Conservation (phyloP, 2,888 invertebrate species). For the Automeris io region DNA sequence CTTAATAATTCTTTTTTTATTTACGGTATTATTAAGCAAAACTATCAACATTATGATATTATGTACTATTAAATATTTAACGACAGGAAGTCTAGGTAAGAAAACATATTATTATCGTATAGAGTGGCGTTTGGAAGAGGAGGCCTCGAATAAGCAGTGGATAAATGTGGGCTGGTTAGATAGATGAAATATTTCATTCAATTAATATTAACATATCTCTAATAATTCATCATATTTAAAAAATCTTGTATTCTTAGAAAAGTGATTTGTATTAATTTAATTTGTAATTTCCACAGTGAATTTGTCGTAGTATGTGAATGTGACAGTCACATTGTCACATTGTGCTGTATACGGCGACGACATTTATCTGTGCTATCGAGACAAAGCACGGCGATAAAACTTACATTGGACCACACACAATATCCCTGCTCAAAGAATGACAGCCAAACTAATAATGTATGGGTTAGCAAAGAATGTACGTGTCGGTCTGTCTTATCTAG, state of each 20-base stretch:
- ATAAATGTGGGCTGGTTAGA: too few relatives aligned
- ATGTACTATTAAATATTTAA: too few relatives aligned
- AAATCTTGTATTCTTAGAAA: neutral
- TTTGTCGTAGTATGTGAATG: constrained; percentile 66
- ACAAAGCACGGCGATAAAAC: constrained; percentile 72
- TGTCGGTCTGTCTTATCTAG: constrained; percentile 53
- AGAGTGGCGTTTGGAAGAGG: too few relatives aligned
- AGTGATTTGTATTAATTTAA: constrained; percentile 17
- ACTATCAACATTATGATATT: too few relatives aligned
- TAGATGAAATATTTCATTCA: too few relatives aligned
- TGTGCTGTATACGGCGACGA: constrained; percentile 66
- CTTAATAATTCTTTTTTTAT: too few relatives aligned
- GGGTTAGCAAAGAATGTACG: constrained; percentile 54
- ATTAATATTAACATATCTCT: too few relatives aligned
- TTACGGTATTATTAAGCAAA: too few relatives aligned
- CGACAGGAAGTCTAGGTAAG: too few relatives aligned
- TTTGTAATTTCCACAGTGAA: constrained; percentile 51
- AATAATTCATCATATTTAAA: too few relatives aligned
- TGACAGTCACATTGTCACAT: constrained; percentile 63
- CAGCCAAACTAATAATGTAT: constrained; percentile 65
- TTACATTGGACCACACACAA: constrained; percentile 75
- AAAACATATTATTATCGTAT: too few relatives aligned
- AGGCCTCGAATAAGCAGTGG: too few relatives aligned
- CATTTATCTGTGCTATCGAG: constrained; percentile 75
- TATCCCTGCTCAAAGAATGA: constrained; percentile 62